phyloP scores from a whole-genome alignment of 2,888 invertebrate genomes.

The Seira sanloemensis region DNA sequence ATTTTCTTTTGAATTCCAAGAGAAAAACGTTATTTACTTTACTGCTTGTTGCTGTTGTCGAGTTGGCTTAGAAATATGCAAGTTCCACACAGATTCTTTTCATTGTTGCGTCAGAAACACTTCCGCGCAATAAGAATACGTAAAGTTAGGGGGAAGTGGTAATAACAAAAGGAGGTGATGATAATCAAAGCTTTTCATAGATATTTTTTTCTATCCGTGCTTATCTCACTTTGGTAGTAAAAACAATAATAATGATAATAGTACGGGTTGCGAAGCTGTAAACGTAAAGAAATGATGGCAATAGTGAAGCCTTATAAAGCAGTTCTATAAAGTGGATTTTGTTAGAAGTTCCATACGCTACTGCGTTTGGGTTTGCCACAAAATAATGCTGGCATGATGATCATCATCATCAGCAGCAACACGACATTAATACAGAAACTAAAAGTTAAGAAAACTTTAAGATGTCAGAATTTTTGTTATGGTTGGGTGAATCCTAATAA shows the following conservation, averaged over 20 bases:
- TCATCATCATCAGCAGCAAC: neutral
- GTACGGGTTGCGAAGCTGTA: neutral
- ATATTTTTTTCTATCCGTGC: neutral
- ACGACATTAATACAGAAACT: neutral
- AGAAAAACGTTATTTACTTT: neutral
- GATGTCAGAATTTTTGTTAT: conserved; percentile 4
- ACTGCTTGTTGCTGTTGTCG: too few species aligned
- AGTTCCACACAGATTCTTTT: neutral
- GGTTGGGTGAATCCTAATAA: conserved; percentile 19
- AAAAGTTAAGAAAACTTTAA: neutral
- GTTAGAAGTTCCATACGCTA: neutral
- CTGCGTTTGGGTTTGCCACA: neutral
- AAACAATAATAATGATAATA: neutral
- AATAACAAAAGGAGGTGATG: neutral
- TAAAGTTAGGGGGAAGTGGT: neutral
- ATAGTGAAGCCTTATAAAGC: conserved; percentile 4
- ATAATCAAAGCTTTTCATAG: neutral
- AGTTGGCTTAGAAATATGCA: too few species aligned
- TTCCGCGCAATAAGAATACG: neutral
- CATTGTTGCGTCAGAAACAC: neutral
- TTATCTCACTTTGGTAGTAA: neutral
- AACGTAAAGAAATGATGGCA: neutral
- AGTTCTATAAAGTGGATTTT: conserved; percentile 32
- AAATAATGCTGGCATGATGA: neutral
- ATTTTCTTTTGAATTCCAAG: too few species aligned